These are phyloP conservation scores for Myotis yumanensis DNA, from an alignment of 2,113 vertebrate genomes.

Conservation along the genomic window DNA sequence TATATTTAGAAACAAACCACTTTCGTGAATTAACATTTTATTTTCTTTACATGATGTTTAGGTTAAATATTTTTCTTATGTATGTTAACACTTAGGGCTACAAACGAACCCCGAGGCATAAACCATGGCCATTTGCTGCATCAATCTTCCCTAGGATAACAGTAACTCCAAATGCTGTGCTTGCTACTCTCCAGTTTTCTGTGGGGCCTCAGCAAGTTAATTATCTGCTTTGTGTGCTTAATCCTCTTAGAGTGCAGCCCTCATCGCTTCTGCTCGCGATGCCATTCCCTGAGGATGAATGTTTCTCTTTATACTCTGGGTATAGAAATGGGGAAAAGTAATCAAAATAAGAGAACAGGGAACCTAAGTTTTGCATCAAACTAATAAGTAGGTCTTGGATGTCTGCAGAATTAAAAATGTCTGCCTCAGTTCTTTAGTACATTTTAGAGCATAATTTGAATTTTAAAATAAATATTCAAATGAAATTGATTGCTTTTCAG, in stretches of 20 bases:
- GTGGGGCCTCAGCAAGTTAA: slow-evolving; percentile 35
- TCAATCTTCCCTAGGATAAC: background rate
- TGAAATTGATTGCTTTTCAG: background rate
- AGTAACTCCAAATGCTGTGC: background rate
- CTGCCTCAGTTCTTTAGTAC: background rate
- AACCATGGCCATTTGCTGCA: background rate
- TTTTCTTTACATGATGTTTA: background rate
- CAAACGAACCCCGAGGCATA: background rate
- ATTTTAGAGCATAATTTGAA: slow-evolving; percentile 27
- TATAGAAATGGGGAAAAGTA: background rate
- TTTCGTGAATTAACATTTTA: background rate
- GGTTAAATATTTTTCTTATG: slow-evolving; percentile 24
- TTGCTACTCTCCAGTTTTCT: background rate
- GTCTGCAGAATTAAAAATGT: slow-evolving; percentile 26
- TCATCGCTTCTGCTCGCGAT: background rate
- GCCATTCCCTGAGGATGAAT: slow-evolving; percentile 30
- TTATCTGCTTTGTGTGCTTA: slow-evolving; percentile 64
- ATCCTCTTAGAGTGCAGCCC: slow-evolving; percentile 57
- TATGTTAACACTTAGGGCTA: background rate
- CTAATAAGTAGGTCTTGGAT: background rate
- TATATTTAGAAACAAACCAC: slow-evolving; percentile 22
- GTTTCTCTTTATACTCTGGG: slow-evolving; percentile 48
- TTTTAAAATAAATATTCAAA: slow-evolving; percentile 50
- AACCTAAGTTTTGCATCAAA: background rate
- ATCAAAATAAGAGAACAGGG: background rate